Evolutionary conservation across 2,888 invertebrate genomes (phyloP).

Genomic region (Drosophila atripex): DNA sequence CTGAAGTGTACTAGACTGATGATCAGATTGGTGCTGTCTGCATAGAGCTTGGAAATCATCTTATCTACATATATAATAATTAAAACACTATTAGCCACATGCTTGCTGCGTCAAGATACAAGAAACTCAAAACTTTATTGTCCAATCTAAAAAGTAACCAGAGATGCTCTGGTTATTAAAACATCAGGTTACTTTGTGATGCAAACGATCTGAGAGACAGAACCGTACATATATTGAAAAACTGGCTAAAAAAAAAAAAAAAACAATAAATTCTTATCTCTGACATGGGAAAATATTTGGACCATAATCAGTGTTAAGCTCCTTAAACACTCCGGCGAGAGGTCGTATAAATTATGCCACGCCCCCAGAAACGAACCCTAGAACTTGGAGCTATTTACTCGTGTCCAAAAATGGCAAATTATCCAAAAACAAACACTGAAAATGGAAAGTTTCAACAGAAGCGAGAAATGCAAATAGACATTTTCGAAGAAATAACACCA

Average conservation of each 20-base stretch:
- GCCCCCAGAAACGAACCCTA: constrained; percentile 5
- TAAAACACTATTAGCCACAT: constrained; percentile 1
- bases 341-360: constrained; percentile 16
- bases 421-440: constrained; percentile 16
- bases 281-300: constrained; percentile 39
- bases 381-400: not conserved
- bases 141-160: not conserved
- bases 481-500: constrained; percentile 9
- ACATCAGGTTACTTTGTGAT: not conserved
- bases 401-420: constrained; percentile 5
- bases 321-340: constrained; percentile 7
- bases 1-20: constrained; percentile 5
- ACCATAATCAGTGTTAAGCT: constrained; percentile 31
- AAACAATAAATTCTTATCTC: constrained; percentile 11
- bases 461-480: constrained; percentile 26
- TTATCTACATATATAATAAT: not conserved
- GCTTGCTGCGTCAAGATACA: not conserved
- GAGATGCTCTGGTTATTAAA: not conserved
- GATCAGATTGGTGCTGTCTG: constrained; percentile 2
- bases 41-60: not conserved
- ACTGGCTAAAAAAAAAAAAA: constrained; percentile 9
- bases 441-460: constrained; percentile 31
- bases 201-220: not conserved
- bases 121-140: constrained; percentile 6
- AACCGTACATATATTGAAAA: constrained; percentile 21